These are phyloP conservation scores for Clarias laeviceps DNA, from an alignment of 2,797 vertebrate genomes.

Conservation along the genomic window DNA sequence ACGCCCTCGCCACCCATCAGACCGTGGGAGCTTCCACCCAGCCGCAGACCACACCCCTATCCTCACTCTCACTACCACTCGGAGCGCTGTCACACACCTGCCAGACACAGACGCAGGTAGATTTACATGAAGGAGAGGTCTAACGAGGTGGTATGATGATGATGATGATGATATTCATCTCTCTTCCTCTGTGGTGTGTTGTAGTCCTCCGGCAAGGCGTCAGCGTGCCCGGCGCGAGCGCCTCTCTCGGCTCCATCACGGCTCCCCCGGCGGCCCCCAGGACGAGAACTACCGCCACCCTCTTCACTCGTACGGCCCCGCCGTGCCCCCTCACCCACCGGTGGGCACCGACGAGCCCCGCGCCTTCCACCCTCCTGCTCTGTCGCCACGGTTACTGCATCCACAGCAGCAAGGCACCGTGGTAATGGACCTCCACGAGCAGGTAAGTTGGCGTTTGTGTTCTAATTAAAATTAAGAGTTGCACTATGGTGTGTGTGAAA, in stretches of 20 bases:
- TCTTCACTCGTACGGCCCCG: slow-evolving; percentile 83
- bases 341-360: slow-evolving; percentile 87
- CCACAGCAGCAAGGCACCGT: slow-evolving; percentile 90
- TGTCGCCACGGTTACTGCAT: slow-evolving; percentile 89
- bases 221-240: slow-evolving; percentile 91
- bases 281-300: slow-evolving; percentile 93
- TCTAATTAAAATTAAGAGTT: background rate
- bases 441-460: slow-evolving; percentile 70
- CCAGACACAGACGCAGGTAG: slow-evolving; percentile 90
- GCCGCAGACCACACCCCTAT: slow-evolving; percentile 85
- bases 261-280: slow-evolving; percentile 77
- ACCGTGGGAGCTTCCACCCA: slow-evolving; percentile 94
- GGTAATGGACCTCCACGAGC: slow-evolving; percentile 93
- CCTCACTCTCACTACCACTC: slow-evolving; percentile 88
- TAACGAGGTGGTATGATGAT: background rate
- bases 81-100: slow-evolving; percentile 92
- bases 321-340: slow-evolving; percentile 67
- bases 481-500: accelerated
- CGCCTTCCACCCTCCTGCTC: slow-evolving; percentile 90
- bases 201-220: slow-evolving; percentile 89
- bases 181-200: slow-evolving; percentile 9
- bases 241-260: slow-evolving; percentile 78
- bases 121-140: background rate
- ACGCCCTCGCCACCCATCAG: slow-evolving; percentile 94
- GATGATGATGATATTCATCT: background rate